Percentiles rank a stretch among this genome's conserved stretches.
phyloP scores from a whole-genome alignment of 2,888 invertebrate genomes.

The Priocnemis perturbator region DNA sequence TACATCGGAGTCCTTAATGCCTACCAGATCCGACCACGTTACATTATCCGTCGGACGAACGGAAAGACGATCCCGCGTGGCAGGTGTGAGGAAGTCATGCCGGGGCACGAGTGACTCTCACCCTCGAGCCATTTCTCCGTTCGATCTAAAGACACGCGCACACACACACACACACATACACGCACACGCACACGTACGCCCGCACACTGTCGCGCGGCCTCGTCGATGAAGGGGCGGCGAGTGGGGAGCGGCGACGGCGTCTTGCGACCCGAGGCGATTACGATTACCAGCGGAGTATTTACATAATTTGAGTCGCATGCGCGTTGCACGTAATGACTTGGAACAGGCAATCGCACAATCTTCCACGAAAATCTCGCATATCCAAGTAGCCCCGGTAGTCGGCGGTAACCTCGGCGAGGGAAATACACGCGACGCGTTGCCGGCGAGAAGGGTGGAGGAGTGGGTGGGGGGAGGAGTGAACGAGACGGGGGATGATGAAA shows the following conservation, averaged over 20 bases:
- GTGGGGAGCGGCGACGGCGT: slow-evolving; percentile 3
- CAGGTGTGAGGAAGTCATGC: too few relatives aligned
- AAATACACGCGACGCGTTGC: slow-evolving; percentile 20
- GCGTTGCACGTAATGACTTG: slow-evolving; percentile 45
- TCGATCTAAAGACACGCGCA: too few relatives aligned
- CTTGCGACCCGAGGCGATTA: slow-evolving; percentile 22
- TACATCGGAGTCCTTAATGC: too few relatives aligned
- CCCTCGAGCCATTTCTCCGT: too few relatives aligned
- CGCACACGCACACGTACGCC: not conserved
- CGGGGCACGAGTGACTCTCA: too few relatives aligned
- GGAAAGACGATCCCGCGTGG: too few relatives aligned
- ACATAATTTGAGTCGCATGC: slow-evolving; percentile 54
- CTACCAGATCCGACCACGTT: too few relatives aligned
- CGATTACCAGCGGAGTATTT: slow-evolving; percentile 51
- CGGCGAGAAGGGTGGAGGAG: slow-evolving; percentile 24
- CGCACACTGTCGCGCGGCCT: not conserved
- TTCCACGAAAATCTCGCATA: slow-evolving; percentile 55
- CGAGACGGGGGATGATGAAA: not conserved
- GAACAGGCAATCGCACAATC: slow-evolving; percentile 51
- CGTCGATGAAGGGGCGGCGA: slow-evolving; percentile 2
- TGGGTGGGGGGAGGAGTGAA: not conserved
- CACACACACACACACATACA: too few relatives aligned
- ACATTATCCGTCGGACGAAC: too few relatives aligned
- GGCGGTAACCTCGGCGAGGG: not conserved
- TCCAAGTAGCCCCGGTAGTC: slow-evolving; percentile 36